A percentile compares a stretch with the other conserved stretches of the same genome.
Evolutionary conservation across 2,797 vertebrate genomes (phyloP).

Genomic region (Tapera naevia): DNA sequence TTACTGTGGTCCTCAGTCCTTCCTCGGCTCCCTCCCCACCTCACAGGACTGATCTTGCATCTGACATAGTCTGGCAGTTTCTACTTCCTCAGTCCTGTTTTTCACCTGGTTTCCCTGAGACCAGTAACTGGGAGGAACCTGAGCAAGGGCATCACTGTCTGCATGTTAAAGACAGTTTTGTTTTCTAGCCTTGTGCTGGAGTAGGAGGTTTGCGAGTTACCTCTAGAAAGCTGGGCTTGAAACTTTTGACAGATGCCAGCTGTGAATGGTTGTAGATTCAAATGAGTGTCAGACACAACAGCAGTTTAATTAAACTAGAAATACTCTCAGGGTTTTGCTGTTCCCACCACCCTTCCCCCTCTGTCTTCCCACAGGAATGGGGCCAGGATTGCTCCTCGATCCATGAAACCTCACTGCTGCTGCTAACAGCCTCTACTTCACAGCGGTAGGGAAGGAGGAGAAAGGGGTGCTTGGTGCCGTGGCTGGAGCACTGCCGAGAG

Average conservation of each 20-base stretch:
- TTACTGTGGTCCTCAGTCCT: not conserved
- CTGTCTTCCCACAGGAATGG: not conserved
- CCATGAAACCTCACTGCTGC: not conserved
- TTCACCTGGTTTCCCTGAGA: not conserved
- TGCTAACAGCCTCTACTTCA: not conserved
- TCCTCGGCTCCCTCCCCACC: not conserved
- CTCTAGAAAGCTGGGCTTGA: not conserved
- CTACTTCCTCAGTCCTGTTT: not conserved
- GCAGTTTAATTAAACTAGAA: conserved; percentile 54
- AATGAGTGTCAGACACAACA: not conserved
- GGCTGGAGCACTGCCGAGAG: fast-evolving
- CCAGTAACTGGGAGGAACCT: not conserved
- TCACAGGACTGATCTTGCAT: not conserved
- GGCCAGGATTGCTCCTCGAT: not conserved
- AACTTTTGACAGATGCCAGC: conserved; percentile 11
- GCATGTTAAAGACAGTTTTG: not conserved
- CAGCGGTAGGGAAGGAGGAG: not conserved
- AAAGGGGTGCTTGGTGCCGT: fast-evolving
- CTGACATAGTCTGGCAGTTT: not conserved
- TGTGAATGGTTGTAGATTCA: conserved; percentile 18
- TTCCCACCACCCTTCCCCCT: not conserved
- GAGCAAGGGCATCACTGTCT: not conserved
- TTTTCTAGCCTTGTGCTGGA: not conserved
- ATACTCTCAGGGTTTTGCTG: not conserved
- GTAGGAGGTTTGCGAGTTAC: not conserved